A percentile compares a stretch with the other conserved stretches of the same genome.
Evolutionary conservation across 2,113 vertebrate genomes (phyloP).

Genomic region (Sapayoa aenigma): DNA sequence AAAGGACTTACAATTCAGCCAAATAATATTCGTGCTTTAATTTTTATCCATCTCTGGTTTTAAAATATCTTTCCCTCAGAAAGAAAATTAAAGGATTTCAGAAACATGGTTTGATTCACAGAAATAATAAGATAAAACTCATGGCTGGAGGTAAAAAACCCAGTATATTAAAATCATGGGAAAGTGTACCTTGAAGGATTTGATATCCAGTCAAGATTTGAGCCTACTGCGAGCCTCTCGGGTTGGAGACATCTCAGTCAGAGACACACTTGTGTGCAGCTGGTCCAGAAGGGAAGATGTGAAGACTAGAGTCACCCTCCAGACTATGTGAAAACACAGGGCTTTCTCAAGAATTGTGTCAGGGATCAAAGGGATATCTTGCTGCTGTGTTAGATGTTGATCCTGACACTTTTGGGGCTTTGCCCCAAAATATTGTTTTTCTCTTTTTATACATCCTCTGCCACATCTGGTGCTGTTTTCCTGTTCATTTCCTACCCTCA

Average conservation of each 20-base stretch:
- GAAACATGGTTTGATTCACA: not conserved
- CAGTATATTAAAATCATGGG: not conserved
- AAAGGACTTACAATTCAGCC: not conserved
- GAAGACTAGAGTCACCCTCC: not conserved
- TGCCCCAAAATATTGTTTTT: not conserved
- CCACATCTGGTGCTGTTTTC: not conserved
- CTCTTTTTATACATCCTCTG: not conserved
- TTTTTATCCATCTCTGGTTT: slow-evolving; percentile 12
- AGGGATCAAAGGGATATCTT: not conserved
- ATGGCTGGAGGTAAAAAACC: not conserved
- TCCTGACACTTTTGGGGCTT: not conserved
- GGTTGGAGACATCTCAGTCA: not conserved
- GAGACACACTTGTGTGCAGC: not conserved
- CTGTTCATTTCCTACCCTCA: not conserved
- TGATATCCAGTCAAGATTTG: not conserved
- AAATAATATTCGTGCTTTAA: not conserved
- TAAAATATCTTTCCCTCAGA: not conserved
- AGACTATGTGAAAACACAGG: not conserved
- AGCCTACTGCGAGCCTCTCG: not conserved
- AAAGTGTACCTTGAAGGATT: not conserved
- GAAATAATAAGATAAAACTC: slow-evolving; percentile 6
- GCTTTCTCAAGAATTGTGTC: not conserved
- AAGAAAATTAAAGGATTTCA: slow-evolving; percentile 16
- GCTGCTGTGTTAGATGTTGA: not conserved
- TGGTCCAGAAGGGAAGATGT: not conserved